phyloP scores from a whole-genome alignment of 2,888 invertebrate genomes.

The Notocelia uddmanniana region DNA sequence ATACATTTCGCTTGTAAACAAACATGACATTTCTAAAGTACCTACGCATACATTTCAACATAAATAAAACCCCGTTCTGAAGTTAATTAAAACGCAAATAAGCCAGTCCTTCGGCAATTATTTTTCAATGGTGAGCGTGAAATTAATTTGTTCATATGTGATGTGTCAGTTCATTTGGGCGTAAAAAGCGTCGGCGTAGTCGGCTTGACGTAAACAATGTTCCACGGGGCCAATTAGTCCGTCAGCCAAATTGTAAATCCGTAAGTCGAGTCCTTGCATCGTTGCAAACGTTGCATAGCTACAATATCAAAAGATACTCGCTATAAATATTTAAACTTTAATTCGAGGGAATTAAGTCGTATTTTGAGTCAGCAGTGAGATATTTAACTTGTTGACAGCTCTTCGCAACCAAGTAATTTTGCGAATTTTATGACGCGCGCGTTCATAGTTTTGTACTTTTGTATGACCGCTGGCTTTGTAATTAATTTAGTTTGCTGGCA shows the following conservation, averaged over 20 bases:
- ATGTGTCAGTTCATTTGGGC: constrained; percentile 4
- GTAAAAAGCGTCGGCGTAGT: constrained; percentile 17
- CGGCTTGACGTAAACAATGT: constrained; percentile 10
- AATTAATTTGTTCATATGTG: constrained; percentile 25
- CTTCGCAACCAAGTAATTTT: constrained; percentile 14
- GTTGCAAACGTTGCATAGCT: background rate
- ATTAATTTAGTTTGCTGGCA: constrained; percentile 34
- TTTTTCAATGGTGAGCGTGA: constrained; percentile 25
- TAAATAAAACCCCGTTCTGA: constrained; percentile 12
- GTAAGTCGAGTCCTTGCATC: constrained; percentile 1
- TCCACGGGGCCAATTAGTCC: constrained; percentile 26
- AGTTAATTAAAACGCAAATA: constrained; percentile 37
- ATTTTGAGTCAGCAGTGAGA: background rate
- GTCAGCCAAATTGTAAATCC: constrained; percentile 25
- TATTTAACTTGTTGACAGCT: constrained; percentile 15
- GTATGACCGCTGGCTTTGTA: constrained; percentile 21
- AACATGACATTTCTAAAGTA: constrained; percentile 1
- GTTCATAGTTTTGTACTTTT: constrained; percentile 28
- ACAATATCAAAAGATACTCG: background rate
- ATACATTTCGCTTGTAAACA: background rate
- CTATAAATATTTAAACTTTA: background rate
- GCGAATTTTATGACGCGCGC: constrained; percentile 22
- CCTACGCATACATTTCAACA: constrained; percentile 26
- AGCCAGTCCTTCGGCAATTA: constrained; percentile 8
- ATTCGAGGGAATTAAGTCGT: background rate